phyloP scores from a whole-genome alignment of 2,113 vertebrate species.

The Poeciliopsis turrubarensis region DNA sequence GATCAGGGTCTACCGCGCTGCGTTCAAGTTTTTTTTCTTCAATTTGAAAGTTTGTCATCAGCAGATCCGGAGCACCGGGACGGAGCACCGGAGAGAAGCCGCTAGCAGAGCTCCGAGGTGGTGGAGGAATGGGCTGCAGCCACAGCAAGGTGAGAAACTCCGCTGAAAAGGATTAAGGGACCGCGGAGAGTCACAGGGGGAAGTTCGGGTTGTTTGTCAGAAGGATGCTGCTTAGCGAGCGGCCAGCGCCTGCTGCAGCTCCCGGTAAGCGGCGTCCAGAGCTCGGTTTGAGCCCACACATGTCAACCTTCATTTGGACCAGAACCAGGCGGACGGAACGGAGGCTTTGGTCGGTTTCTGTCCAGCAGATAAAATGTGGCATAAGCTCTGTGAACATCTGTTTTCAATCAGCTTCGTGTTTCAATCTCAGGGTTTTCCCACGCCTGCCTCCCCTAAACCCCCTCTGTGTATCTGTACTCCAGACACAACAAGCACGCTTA shows the following conservation, averaged over 20 bases:
- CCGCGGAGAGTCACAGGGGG: neutral
- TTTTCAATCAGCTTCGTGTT: slow-evolving; percentile 40
- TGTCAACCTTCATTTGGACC: neutral
- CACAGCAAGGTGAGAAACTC: slow-evolving; percentile 71
- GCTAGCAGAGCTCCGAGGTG: slow-evolving; percentile 25
- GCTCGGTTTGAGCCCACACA: neutral
- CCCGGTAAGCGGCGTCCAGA: neutral
- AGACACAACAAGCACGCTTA: neutral
- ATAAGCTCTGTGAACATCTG: slow-evolving; percentile 48
- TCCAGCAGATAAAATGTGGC: neutral
- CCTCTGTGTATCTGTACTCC: neutral
- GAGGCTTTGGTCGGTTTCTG: neutral
- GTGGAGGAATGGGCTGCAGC: slow-evolving; percentile 75
- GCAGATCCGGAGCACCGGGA: slow-evolving; percentile 23
- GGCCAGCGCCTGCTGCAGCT: neutral
- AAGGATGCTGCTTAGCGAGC: slow-evolving; percentile 17
- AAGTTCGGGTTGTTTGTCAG: neutral
- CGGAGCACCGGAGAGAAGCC: slow-evolving; percentile 3
- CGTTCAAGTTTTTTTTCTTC: slow-evolving; percentile 22
- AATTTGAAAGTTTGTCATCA: slow-evolving; percentile 67
- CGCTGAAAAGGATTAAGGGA: neutral
- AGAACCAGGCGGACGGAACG: neutral
- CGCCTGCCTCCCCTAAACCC: neutral
- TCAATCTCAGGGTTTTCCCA: slow-evolving; percentile 30
- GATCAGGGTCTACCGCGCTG: slow-evolving; percentile 8